Percentiles rank a stretch among this genome's conserved stretches.
Conservation (phyloP, 2,888 invertebrate species). For the Microctonus aethiopoides region DNA sequence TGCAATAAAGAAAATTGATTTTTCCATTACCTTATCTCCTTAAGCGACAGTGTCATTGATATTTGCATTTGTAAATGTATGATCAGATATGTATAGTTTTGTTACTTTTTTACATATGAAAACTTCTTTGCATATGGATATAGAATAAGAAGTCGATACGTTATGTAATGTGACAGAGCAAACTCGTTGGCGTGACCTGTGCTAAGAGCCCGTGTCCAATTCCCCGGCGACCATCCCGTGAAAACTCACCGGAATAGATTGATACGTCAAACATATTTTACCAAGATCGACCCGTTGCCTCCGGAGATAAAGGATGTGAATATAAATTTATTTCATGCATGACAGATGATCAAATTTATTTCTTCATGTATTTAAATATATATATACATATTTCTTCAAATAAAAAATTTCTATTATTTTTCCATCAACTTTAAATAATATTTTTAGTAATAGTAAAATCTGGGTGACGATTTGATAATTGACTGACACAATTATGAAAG, state of each 20-base stretch:
- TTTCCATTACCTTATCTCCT: too few species aligned
- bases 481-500: too few species aligned
- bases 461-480: too few species aligned
- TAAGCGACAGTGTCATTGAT: too few species aligned
- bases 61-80: too few species aligned
- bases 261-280: conserved; percentile 35
- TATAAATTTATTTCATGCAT: conserved; percentile 31
- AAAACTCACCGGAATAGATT: conserved; percentile 35
- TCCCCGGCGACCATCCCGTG: conserved; percentile 51
- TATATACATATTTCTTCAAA: neutral
- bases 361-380: neutral
- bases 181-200: conserved; percentile 39
- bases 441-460: too few species aligned
- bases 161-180: conserved; percentile 56
- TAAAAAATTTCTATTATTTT: neutral
- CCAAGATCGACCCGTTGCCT: conserved; percentile 13
- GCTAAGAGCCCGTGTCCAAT: conserved; percentile 46
- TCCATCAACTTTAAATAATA: too few species aligned
- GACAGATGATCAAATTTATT: conserved; percentile 18
- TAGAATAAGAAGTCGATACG: conserved; percentile 54
- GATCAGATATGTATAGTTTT: neutral
- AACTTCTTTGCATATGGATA: conserved; percentile 22
- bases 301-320: conserved; percentile 19
- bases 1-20: too few species aligned
- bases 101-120: conserved; percentile 4